Evolutionary conservation across 2,797 vertebrate species (phyloP).

Genomic region (Enteromius argenteus): DNA sequence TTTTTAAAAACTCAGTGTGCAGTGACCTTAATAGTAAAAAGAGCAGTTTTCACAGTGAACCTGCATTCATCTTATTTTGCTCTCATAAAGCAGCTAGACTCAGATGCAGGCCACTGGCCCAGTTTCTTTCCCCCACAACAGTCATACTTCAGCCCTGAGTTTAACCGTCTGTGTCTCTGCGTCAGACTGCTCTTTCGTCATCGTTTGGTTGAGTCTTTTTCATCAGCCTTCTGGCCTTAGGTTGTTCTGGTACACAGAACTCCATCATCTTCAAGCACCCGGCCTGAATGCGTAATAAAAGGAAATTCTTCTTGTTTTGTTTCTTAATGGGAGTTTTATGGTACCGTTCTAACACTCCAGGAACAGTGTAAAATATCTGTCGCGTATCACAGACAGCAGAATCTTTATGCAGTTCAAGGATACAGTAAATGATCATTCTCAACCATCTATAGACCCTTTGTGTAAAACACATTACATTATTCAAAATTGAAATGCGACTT

Average conservation of each 20-base stretch:
- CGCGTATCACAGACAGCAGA: background rate
- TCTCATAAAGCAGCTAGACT: background rate
- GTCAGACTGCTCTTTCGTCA: conserved; percentile 31
- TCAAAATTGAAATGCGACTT: background rate
- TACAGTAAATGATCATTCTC: background rate
- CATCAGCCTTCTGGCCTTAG: background rate
- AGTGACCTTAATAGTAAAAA: background rate
- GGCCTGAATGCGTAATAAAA: background rate
- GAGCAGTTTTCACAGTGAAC: background rate
- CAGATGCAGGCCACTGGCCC: conserved; percentile 20
- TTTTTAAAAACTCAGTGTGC: too few relatives aligned
- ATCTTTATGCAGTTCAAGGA: background rate
- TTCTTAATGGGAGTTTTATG: background rate
- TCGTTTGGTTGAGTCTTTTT: conserved; percentile 18
- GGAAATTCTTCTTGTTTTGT: background rate
- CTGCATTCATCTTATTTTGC: background rate
- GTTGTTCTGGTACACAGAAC: conserved; percentile 18
- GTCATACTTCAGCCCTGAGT: conserved; percentile 22
- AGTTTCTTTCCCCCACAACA: background rate
- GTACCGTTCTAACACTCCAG: background rate
- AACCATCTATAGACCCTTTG: background rate
- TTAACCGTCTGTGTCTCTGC: background rate
- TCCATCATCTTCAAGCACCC: conserved; percentile 6
- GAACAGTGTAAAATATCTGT: background rate
- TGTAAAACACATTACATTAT: background rate